Evolutionary conservation across 2,888 invertebrate species (phyloP).

Genomic region (Acrobasis suavella): DNA sequence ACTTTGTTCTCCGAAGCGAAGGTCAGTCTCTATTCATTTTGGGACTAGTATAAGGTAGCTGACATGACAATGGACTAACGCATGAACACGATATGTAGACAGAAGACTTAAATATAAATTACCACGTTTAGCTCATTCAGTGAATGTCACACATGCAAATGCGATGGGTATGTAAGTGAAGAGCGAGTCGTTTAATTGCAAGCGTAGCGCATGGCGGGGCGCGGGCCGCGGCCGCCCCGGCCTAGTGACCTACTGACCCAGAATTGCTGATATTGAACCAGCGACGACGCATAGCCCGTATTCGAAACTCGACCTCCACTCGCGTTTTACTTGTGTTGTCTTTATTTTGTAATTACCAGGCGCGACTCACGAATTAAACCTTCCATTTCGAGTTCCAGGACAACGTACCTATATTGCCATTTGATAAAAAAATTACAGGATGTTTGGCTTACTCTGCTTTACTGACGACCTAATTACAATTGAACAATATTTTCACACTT

Average conservation of each 20-base stretch:
- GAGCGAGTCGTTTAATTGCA: slow-evolving; percentile 66
- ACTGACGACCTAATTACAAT: not conserved
- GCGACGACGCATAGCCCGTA: slow-evolving; percentile 69
- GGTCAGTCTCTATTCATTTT: slow-evolving; percentile 28
- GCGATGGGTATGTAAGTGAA: slow-evolving; percentile 47
- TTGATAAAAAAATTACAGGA: not conserved
- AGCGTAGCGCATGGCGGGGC: slow-evolving; percentile 51
- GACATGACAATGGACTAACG: slow-evolving; percentile 13
- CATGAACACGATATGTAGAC: slow-evolving; percentile 5
- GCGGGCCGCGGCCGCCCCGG: slow-evolving; percentile 56
- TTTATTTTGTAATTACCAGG: slow-evolving; percentile 23
- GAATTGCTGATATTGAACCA: slow-evolving; percentile 80
- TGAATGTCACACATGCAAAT: slow-evolving; percentile 35
- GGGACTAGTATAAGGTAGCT: slow-evolving; percentile 20
- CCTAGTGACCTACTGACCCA: slow-evolving; percentile 80
- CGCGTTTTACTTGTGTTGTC: slow-evolving; percentile 55
- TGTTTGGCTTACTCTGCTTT: slow-evolving; percentile 6
- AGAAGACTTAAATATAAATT: slow-evolving; percentile 25
- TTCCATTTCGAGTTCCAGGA: slow-evolving; percentile 9
- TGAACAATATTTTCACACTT: not conserved
- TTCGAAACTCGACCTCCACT: slow-evolving; percentile 76
- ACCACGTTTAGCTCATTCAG: slow-evolving; percentile 31
- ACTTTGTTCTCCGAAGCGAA: slow-evolving; percentile 24
- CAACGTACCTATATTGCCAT: slow-evolving; percentile 1
- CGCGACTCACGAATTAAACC: slow-evolving; percentile 6